Evolutionary conservation across 2,113 vertebrate species (phyloP).

Genomic region (Gnathonemus longibarbis): DNA sequence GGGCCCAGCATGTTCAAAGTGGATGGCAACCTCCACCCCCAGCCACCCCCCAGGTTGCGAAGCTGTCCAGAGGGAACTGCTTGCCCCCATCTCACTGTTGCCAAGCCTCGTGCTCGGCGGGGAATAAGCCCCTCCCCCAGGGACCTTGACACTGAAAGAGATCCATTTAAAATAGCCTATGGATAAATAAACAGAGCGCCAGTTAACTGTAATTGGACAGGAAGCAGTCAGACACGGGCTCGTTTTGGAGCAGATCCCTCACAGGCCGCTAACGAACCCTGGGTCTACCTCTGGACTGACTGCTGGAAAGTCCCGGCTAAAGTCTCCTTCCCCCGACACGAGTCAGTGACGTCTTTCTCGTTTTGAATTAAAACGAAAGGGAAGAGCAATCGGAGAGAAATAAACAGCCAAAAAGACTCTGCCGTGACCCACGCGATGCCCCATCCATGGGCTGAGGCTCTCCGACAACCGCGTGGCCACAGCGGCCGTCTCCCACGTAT

Average conservation of each 20-base stretch:
- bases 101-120: neutral
- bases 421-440: neutral
- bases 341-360: slow-evolving; percentile 33
- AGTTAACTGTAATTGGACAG: slow-evolving; percentile 37
- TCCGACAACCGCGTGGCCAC: neutral
- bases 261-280: slow-evolving; percentile 31
- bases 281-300: slow-evolving; percentile 44
- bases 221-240: slow-evolving; percentile 32
- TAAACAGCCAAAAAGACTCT: neutral
- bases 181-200: slow-evolving; percentile 43
- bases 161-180: slow-evolving; percentile 31
- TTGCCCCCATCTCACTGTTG: neutral
- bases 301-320: slow-evolving; percentile 39
- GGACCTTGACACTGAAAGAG: slow-evolving; percentile 15
- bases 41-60: neutral
- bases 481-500: neutral
- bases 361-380: slow-evolving; percentile 22
- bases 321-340: slow-evolving; percentile 22
- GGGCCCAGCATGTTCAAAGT: neutral
- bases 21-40: slow-evolving; percentile 1
- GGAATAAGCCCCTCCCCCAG: neutral
- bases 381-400: slow-evolving; percentile 20
- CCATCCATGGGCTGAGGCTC: neutral
- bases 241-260: slow-evolving; percentile 30
- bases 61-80: neutral